Evolutionary conservation across 2,797 vertebrate genomes (phyloP), one percentile per base, ranked within the genome.

Genomic region (Choloepus didactylus): DNA sequence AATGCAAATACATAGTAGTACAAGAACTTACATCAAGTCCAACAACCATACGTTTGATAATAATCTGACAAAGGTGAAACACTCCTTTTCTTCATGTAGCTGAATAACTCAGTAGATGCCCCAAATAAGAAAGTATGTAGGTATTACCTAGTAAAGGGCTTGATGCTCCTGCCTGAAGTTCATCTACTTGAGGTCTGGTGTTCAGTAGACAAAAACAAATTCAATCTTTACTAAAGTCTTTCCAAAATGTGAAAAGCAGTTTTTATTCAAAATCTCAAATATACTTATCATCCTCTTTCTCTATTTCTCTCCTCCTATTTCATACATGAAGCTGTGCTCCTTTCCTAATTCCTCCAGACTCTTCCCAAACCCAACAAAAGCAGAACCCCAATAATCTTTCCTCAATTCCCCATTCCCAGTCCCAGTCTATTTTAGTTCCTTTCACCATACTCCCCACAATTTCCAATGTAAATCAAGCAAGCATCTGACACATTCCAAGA

Each of bases 191-290:
- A 90, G 81, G 31, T 59, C n/a, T 76, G 27, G 4, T 73, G 29
- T 69, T 82, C 29, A 87, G 21, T 10, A 91, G 80, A 51, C 18
- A 92, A 86, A 93, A 87, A 69, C 1, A 81, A 77, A 25, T 41
- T 44, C 11, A 64, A 59, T 75, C 2, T 80, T 86, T 89, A 21
- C 4, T 60, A 70, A 87, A 60, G 10, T 69, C 31, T 67, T 93
- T 27, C 23, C 6, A 79, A 92, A 81, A 66, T 66, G 29, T 5
- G 29, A 79, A 69, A 90, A 29, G 3, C 5, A 44, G 31, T 70
- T 87, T 83, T 75, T 66, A 81, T 49, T 75, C 6, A 76, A 56
- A 46, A 49, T 60, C 46, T 87, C 18, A 89, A 92, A 79, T 85
- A 41, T 69, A 25, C 10, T 87, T 70, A 41, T 49, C 70, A 31